These are phyloP conservation scores for Ceryle rudis DNA, from an alignment of 2,797 vertebrate genomes.

Conservation along the genomic window DNA sequence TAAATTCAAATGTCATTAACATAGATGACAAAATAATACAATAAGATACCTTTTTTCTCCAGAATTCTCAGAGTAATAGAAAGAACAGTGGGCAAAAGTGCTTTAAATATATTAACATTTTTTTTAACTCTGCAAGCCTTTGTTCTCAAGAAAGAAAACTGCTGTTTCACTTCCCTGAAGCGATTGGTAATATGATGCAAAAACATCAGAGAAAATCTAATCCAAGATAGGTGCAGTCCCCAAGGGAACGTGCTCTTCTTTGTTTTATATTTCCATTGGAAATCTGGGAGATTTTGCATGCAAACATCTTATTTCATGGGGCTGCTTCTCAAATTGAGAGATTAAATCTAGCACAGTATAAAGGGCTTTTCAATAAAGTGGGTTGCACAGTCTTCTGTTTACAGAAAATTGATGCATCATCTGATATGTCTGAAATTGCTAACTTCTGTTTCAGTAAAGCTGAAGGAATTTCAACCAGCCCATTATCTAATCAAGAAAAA, in stretches of 20 bases:
- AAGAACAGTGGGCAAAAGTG: conserved; percentile 72
- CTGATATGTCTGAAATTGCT: conserved; percentile 81
- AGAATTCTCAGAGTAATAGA: conserved; percentile 69
- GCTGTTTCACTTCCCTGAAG: conserved; percentile 82
- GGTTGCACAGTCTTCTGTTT: conserved; percentile 80
- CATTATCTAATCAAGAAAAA: conserved; percentile 81
- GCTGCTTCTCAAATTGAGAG: conserved; percentile 85
- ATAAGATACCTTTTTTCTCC: conserved; percentile 44
- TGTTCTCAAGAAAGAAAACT: conserved; percentile 81
- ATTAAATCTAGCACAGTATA: conserved; percentile 82
- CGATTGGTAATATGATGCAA: conserved; percentile 84
- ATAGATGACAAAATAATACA: conserved; percentile 67
- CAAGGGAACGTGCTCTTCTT: conserved; percentile 79
- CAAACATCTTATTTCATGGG: conserved; percentile 87
- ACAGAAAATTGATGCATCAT: conserved; percentile 84
- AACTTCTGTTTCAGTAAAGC: conserved; percentile 80
- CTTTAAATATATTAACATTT: conserved; percentile 76
- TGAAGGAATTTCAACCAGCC: conserved; percentile 79
- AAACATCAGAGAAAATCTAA: conserved; percentile 85
- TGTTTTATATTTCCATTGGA: conserved; percentile 85
- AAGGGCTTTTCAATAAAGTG: conserved; percentile 84
- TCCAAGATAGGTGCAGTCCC: conserved; percentile 83
- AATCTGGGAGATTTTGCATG: conserved; percentile 84
- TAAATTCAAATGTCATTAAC: conserved; percentile 63
- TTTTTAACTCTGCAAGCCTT: conserved; percentile 74